Conservation (phyloP, 2,797 vertebrate genomes). For the Coilia nasus region DNA sequence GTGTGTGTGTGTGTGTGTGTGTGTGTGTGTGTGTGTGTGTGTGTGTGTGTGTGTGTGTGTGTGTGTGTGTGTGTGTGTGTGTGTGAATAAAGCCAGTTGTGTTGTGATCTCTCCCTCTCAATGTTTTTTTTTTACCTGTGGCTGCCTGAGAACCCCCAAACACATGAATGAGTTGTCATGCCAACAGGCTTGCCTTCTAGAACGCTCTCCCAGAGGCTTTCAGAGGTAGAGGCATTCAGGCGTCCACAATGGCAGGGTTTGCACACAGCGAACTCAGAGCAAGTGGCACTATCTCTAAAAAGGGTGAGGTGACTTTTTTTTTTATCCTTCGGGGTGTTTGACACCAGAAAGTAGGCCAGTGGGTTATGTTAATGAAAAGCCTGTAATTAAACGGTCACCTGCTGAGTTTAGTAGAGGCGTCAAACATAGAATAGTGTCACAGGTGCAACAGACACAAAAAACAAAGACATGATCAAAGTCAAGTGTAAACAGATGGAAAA, state of each 20-base stretch:
- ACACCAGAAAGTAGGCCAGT: neutral
- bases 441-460: neutral
- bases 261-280: neutral
- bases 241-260: neutral
- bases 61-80: too few species aligned
- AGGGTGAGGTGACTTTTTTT: neutral
- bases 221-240: neutral
- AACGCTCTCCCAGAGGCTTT: neutral
- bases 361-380: neutral
- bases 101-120: neutral
- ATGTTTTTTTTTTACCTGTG: neutral
- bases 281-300: neutral
- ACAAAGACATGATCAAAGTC: neutral
- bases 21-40: too few species aligned
- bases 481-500: too few species aligned
- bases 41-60: too few species aligned
- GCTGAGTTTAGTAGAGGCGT: neutral
- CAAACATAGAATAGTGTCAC: neutral
- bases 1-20: too few species aligned
- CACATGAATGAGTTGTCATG: conserved; percentile 18
- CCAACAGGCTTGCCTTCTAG: neutral
- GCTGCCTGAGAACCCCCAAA: neutral
- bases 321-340: neutral
- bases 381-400: neutral
- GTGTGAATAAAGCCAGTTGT: neutral